Conservation (phyloP, 2,888 invertebrate species). For the Quadroppia sp. region DNA sequence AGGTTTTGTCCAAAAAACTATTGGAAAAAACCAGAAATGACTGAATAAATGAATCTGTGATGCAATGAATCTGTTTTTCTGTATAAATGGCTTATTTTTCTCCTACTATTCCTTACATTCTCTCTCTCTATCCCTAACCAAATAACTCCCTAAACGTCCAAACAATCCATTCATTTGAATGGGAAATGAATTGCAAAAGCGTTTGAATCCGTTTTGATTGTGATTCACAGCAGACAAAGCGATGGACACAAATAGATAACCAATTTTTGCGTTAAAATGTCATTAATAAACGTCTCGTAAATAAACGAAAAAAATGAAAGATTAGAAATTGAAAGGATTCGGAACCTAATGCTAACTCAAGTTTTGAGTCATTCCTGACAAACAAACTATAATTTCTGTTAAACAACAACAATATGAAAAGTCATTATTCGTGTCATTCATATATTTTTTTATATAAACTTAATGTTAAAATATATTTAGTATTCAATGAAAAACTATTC, state of each 20-base stretch:
- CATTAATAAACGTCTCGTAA: constrained; percentile 25
- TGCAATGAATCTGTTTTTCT: constrained; percentile 18
- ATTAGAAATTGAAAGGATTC: background rate
- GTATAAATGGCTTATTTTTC: constrained; percentile 29
- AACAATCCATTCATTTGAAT: constrained; percentile 30
- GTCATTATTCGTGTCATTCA: no score
- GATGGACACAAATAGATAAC: constrained; percentile 28
- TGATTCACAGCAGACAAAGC: constrained; percentile 20
- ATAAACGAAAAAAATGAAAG: background rate
- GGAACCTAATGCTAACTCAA: background rate
- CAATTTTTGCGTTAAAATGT: constrained; percentile 25
- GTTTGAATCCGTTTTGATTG: constrained; percentile 28
- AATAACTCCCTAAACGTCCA: constrained; percentile 24
- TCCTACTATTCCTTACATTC: constrained; percentile 5
- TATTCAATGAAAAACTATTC: background rate
- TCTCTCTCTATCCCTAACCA: background rate
- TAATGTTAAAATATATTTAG: background rate
- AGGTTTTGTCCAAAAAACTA: constrained; percentile 19
- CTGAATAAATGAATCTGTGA: constrained; percentile 30
- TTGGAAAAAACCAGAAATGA: constrained; percentile 22
- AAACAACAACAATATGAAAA: no score
- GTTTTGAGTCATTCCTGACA: background rate
- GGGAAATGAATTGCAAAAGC: constrained; percentile 28
- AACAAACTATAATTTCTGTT: background rate
- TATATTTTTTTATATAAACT: background rate